phyloP scores from a whole-genome alignment of 1,140 invertebrate genomes.

The Pogonognathellus flavescens region DNA sequence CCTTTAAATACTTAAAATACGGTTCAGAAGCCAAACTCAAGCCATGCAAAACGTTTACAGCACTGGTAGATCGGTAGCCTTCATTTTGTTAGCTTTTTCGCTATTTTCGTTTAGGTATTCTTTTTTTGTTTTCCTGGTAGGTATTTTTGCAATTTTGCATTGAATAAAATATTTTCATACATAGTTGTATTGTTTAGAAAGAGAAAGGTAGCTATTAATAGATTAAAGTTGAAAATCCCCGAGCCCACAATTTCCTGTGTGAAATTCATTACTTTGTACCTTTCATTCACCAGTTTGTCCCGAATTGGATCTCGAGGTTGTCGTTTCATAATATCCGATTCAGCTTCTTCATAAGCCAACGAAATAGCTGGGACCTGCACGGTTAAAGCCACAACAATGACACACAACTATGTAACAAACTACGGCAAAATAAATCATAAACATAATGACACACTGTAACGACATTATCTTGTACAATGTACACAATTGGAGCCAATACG shows the following conservation, averaged over 20 bases:
- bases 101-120: background rate
- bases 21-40: constrained; percentile 7
- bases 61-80: background rate
- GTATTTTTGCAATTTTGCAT: background rate
- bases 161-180: too few relatives aligned
- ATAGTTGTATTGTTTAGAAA: too few relatives aligned
- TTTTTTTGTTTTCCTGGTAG: background rate
- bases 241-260: constrained; percentile 17
- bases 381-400: constrained; percentile 57
- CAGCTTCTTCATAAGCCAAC: constrained; percentile 95
- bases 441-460: background rate
- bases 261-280: constrained; percentile 72
- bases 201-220: too few relatives aligned
- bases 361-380: constrained; percentile 85
- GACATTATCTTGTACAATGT: background rate
- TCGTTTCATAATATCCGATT: constrained; percentile 97
- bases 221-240: constrained; percentile 8
- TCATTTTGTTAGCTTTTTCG: background rate
- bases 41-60: constrained; percentile 4
- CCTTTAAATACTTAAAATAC: background rate
- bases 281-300: constrained; percentile 96
- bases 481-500: background rate
- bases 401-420: constrained; percentile 47
- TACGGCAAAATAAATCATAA: constrained; percentile 37
- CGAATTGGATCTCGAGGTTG: constrained; percentile 92